Percentiles rank a stretch among this genome's conserved stretches.
Conservation (phyloP, 2,113 vertebrate genomes). For the Meles meles region DNA sequence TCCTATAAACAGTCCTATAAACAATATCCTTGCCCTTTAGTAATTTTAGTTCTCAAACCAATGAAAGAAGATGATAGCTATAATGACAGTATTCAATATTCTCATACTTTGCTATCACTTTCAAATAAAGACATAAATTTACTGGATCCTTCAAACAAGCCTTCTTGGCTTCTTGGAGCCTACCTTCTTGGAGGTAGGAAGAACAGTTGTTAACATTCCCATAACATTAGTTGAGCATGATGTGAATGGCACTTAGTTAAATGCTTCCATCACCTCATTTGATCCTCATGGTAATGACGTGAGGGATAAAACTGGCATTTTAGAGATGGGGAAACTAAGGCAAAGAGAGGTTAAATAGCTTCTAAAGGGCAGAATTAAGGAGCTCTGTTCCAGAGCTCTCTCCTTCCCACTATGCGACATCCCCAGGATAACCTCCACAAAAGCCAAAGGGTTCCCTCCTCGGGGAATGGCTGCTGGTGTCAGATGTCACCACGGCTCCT, state of each 20-base stretch:
- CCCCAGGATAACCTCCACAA: background rate
- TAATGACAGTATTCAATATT: background rate
- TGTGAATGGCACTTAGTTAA: background rate
- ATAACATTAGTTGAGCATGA: background rate
- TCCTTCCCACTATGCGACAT: background rate
- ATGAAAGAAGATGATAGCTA: background rate
- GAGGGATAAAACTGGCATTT: background rate
- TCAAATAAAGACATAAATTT: background rate
- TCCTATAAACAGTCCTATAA: background rate
- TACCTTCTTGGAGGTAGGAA: background rate
- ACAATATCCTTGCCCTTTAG: background rate
- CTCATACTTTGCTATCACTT: background rate
- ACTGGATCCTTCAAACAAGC: background rate
- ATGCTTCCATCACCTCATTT: background rate
- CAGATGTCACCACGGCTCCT: background rate
- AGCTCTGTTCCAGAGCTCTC: background rate
- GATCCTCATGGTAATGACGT: background rate
- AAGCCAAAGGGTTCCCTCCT: background rate
- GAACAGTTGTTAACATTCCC: background rate
- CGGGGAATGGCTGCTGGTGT: background rate
- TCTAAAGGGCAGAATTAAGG: background rate
- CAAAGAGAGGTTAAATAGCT: background rate
- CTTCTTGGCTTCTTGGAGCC: no score
- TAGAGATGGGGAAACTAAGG: background rate
- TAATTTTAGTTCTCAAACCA: background rate